These are phyloP conservation scores for Sinella curviseta DNA, from an alignment of 1,140 invertebrate species.

Conservation along the genomic window DNA sequence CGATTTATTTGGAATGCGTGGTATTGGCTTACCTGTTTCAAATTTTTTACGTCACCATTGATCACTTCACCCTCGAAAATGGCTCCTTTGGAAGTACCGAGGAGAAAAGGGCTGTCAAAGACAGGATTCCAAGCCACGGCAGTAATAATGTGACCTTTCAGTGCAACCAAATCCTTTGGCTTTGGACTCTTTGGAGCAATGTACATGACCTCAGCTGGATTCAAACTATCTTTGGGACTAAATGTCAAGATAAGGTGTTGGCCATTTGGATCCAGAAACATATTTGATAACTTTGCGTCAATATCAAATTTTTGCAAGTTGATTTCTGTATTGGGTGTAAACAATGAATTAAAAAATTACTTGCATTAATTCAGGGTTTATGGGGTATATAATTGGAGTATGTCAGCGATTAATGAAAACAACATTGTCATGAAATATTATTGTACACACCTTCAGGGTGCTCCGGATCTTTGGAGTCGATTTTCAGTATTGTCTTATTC, in stretches of 20 bases:
- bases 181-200: slow-evolving; percentile 67
- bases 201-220: slow-evolving; percentile 75
- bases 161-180: slow-evolving; percentile 65
- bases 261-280: slow-evolving; percentile 85
- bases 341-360: background rate
- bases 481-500: slow-evolving; percentile 75
- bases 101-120: slow-evolving; percentile 74
- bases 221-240: slow-evolving; percentile 63
- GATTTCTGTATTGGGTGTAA: slow-evolving; percentile 51
- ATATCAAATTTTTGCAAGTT: slow-evolving; percentile 55
- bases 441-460: slow-evolving; percentile 70
- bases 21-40: slow-evolving; percentile 81
- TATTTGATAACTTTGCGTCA: slow-evolving; percentile 66
- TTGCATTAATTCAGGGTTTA: no score
- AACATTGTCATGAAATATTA: no score
- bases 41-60: slow-evolving; percentile 76
- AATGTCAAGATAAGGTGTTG: slow-evolving; percentile 79
- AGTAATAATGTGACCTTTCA: slow-evolving; percentile 81
- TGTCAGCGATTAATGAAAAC: background rate
- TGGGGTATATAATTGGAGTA: slow-evolving; percentile 33
- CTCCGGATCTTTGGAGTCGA: slow-evolving; percentile 77
- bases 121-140: slow-evolving; percentile 85
- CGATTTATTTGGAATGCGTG: no score
- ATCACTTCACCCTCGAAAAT: slow-evolving; percentile 87
- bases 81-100: slow-evolving; percentile 87